Conservation (phyloP, 2,113 vertebrate genomes). For the Strigops habroptila region DNA sequence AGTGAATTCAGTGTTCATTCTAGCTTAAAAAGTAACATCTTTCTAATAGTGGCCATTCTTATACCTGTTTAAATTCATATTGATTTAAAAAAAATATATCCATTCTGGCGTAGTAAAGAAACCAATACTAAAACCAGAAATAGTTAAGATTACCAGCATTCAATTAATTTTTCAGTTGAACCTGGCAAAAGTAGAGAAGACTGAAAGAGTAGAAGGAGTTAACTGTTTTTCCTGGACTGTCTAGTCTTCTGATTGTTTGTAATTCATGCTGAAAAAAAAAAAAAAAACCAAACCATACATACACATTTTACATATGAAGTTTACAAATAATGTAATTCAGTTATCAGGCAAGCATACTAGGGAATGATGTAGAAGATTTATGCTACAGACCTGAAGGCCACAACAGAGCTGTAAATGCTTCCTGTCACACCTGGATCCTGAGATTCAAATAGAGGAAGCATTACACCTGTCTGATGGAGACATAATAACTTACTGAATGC, state of each 20-base stretch:
- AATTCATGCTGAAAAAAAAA: background rate
- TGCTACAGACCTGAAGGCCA: background rate
- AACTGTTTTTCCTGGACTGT: background rate
- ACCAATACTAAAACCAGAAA: background rate
- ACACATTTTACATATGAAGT: background rate
- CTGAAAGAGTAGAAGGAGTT: background rate
- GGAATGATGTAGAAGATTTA: background rate
- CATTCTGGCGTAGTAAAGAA: background rate
- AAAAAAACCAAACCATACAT: fast-evolving
- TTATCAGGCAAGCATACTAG: background rate
- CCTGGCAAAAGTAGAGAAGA: background rate
- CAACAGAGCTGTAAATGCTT: background rate
- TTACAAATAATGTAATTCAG: background rate
- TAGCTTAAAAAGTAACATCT: background rate
- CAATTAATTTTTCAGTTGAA: background rate
- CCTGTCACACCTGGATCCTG: background rate
- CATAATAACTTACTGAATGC: background rate
- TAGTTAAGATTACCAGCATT: background rate
- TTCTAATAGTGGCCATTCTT: background rate
- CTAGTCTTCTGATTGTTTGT: background rate
- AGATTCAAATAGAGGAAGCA: background rate
- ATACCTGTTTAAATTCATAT: background rate
- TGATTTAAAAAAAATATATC: background rate
- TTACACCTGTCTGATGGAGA: background rate
- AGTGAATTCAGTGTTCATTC: background rate